Evolutionary conservation across 2,888 invertebrate species (phyloP), one percentile per base, ranked within the genome.

Genomic region (Scaptomyza reducta): DNA sequence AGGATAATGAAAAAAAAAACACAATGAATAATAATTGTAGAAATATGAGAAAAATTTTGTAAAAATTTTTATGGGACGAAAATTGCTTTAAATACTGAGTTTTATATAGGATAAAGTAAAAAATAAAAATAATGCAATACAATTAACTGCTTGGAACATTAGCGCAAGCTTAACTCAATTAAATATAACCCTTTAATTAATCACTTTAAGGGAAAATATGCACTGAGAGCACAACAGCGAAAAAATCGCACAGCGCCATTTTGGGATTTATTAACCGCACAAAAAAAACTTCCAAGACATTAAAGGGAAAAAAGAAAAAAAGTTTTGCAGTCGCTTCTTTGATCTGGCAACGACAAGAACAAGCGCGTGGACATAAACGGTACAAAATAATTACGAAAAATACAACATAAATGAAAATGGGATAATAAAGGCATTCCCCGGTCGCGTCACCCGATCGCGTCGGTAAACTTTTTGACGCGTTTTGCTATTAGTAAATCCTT

Each of bases 401-500:
- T 70, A 57, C 46, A 54, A 50, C 27, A 44, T 25, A 38, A 42
- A 49, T 42, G 35, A 44, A 74, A 59, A 64, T 46, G 58, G 53
- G 55, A 40, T 53, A 69, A 59, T 14, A 50, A 16, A 38, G n/a
- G 6, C 11, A 27, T 49, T 9, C 25, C 50, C 16, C 31, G 16
- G 16, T 11, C 25, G 16, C 47, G 42, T 6, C 41, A 14, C 29
- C 29, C 42, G 73, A 75, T 73, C 64, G 60, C 49, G 31, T 27
- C 45, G 42, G 11, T 53, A 27, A 77, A 79, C 72, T 82, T 79
- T 79, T 79, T 54, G 47, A 47, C 64, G 65, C 63, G 54, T 68
- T 68, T 68, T 76, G 63, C 54, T 81, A 77, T 67, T 74, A 60
- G 60, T 81, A 81, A 87, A 82, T 78, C 69, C 74, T 54, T 78